phyloP scores from a whole-genome alignment of 2,113 vertebrate genomes.

The Channa argus region DNA sequence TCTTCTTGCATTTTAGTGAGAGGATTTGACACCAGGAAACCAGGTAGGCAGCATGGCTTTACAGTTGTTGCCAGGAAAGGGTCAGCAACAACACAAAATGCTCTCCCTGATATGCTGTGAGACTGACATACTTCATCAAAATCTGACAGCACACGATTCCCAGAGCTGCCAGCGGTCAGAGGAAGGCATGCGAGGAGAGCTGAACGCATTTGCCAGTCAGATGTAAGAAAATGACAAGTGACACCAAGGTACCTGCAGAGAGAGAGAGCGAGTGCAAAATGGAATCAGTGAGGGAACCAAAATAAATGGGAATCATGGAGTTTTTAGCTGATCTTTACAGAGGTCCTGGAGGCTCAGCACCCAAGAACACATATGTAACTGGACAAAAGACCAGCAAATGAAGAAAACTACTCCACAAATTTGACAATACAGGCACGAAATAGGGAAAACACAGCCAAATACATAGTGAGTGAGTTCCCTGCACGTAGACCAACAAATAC shows the following conservation, averaged over 20 bases:
- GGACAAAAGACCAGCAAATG: too few relatives aligned
- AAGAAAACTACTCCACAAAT: too few relatives aligned
- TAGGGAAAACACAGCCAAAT: too few relatives aligned
- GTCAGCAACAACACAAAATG: slow-evolving; percentile 82
- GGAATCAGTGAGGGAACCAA: slow-evolving; percentile 14
- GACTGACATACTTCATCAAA: slow-evolving; percentile 84
- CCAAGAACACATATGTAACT: too few relatives aligned
- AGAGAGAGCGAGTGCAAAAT: slow-evolving; percentile 5
- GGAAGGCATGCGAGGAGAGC: slow-evolving; percentile 83
- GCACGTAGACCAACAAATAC: too few relatives aligned
- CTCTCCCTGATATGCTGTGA: slow-evolving; percentile 80
- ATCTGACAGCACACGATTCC: slow-evolving; percentile 77
- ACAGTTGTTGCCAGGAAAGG: slow-evolving; percentile 51
- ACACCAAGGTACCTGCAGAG: slow-evolving; percentile 80
- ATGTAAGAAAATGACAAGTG: slow-evolving; percentile 84
- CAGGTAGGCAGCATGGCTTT: slow-evolving; percentile 77
- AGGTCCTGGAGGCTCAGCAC: too few relatives aligned
- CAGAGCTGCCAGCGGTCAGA: slow-evolving; percentile 66
- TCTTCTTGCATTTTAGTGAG: slow-evolving; percentile 47
- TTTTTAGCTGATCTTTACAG: slow-evolving; percentile 3
- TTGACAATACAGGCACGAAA: too few relatives aligned
- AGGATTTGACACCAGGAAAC: slow-evolving; percentile 68
- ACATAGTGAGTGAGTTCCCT: too few relatives aligned
- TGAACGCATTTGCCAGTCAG: slow-evolving; percentile 85
- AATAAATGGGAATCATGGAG: not conserved